Conservation (phyloP, 2,797 vertebrate genomes). For the Fringilla coelebs region DNA sequence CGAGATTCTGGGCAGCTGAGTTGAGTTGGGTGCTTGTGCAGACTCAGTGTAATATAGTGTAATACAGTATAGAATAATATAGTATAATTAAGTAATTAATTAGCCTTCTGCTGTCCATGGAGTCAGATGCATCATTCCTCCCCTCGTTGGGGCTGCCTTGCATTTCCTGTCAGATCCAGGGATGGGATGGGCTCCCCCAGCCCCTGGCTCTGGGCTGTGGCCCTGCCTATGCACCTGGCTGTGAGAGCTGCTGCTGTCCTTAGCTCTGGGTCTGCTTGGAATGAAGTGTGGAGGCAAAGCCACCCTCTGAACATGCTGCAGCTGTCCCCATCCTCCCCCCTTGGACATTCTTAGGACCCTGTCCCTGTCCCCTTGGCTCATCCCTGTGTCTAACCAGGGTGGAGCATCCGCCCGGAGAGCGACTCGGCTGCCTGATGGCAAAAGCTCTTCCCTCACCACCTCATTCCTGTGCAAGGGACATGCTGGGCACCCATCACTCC, state of each 20-base stretch:
- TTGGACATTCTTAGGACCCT: background rate
- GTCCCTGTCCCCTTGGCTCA: background rate
- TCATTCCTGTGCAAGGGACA: background rate
- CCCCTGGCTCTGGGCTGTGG: background rate
- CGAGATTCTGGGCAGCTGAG: too few species aligned
- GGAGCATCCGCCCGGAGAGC: background rate
- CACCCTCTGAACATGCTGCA: background rate
- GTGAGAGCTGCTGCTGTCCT: background rate
- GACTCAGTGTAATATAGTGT: too few species aligned
- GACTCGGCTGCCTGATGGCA: background rate
- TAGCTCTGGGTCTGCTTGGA: background rate
- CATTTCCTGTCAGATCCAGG: too few species aligned
- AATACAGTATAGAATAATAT: too few species aligned
- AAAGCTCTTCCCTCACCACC: background rate
- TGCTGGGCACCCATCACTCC: background rate
- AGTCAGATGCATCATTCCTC: too few species aligned
- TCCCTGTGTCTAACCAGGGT: background rate
- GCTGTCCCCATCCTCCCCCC: background rate
- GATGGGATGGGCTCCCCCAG: background rate
- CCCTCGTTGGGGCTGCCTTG: too few species aligned
- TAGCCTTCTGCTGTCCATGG: too few species aligned
- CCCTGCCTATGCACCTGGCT: fast-evolving
- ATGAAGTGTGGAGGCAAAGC: background rate
- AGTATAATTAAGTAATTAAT: too few species aligned
- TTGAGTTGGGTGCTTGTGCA: too few species aligned